Conservation (phyloP, 2,888 invertebrate species). For the Rotaria socialis region DNA sequence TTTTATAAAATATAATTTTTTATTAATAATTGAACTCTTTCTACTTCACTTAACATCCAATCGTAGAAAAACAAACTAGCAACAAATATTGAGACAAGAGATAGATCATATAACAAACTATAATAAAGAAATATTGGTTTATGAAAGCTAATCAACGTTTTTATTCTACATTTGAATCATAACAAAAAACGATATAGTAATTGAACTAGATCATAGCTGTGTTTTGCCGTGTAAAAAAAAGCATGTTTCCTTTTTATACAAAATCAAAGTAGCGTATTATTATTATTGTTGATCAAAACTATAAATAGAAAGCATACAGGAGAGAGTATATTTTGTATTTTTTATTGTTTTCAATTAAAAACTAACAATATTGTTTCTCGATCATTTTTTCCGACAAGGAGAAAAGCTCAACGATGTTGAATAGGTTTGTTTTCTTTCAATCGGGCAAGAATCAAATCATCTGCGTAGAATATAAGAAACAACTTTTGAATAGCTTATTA, state of each 20-base stretch:
- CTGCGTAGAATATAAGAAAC: neutral
- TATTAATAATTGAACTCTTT: no score
- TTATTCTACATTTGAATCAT: neutral
- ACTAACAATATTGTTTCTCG: neutral
- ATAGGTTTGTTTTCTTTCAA: neutral
- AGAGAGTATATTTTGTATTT: neutral
- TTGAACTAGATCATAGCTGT: neutral
- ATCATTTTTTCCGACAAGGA: neutral
- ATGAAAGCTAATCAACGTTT: no score
- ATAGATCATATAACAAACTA: no score
- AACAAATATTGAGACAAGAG: no score
- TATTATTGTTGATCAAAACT: neutral
- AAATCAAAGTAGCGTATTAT: neutral
- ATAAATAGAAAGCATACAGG: neutral
- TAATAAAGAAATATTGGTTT: no score
- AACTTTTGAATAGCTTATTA: no score
- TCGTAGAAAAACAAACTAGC: no score
- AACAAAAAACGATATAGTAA: neutral
- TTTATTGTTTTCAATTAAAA: neutral
- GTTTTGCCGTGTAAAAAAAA: neutral
- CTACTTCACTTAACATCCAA: no score
- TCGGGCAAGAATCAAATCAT: neutral
- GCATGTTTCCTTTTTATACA: neutral
- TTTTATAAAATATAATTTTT: no score
- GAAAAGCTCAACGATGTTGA: neutral